Evolutionary conservation across 1,140 invertebrate species (phyloP).

Genomic region (Andricus grossulariae): DNA sequence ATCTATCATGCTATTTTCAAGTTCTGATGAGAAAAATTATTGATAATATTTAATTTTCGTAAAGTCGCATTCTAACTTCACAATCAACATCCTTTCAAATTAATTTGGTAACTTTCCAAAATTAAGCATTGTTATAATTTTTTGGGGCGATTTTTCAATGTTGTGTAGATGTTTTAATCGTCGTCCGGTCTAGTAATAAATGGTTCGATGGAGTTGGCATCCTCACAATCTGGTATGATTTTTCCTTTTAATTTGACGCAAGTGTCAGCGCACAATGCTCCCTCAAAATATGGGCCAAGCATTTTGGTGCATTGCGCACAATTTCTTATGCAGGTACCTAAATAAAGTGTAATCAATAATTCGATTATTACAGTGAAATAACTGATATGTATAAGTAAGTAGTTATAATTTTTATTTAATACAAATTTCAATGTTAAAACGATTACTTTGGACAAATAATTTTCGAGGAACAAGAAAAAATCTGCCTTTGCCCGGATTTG

Average conservation of each 20-base stretch:
- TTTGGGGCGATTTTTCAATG: neutral
- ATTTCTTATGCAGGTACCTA: constrained; percentile 86
- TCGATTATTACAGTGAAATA: constrained; percentile 12
- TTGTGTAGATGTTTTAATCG: constrained; percentile 37
- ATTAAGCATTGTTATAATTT: neutral
- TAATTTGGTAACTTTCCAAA: neutral
- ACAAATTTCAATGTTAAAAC: too few species aligned
- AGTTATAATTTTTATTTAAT: too few species aligned
- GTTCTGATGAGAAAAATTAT: too few species aligned
- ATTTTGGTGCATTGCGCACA: constrained; percentile 92
- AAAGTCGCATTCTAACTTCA: neutral
- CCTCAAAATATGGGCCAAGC: constrained; percentile 89
- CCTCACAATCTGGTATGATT: constrained; percentile 89
- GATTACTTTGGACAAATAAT: too few species aligned
- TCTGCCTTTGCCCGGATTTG: too few species aligned
- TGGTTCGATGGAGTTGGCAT: constrained; percentile 85
- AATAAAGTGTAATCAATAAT: constrained; percentile 19
- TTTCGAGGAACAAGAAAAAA: too few species aligned
- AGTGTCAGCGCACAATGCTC: constrained; percentile 86
- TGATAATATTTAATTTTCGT: too few species aligned
- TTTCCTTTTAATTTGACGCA: constrained; percentile 89
- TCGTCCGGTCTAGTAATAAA: constrained; percentile 83
- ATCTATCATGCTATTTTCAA: too few species aligned
- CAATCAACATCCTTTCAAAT: neutral
- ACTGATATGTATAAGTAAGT: neutral